Percentiles rank a stretch among this genome's conserved stretches.
Evolutionary conservation across 2,113 vertebrate species (phyloP).

Genomic region (Otolemur garnettii): DNA sequence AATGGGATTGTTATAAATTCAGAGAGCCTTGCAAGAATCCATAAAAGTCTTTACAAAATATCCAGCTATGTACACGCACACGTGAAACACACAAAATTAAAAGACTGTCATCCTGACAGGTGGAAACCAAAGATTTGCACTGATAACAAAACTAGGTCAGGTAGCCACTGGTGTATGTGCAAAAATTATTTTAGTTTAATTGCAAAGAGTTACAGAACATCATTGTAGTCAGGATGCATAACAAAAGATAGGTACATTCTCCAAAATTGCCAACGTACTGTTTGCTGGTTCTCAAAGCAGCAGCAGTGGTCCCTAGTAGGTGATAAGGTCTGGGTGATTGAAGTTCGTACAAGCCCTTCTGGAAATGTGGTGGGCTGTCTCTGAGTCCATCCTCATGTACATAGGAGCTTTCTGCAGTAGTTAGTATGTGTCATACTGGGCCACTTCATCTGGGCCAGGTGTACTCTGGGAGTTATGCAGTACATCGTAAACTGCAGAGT

Average conservation of each 20-base stretch:
- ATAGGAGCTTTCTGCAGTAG: not conserved
- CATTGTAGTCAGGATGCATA: not conserved
- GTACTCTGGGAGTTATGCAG: not conserved
- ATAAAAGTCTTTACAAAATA: not conserved
- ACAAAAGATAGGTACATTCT: not conserved
- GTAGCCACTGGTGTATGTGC: not conserved
- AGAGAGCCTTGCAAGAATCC: not conserved
- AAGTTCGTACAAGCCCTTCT: not conserved
- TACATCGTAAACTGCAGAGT: not conserved
- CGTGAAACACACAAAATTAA: not conserved
- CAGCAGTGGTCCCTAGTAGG: not conserved
- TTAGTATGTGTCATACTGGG: not conserved
- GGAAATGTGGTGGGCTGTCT: not conserved
- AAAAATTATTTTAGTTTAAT: not conserved
- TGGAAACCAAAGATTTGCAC: not conserved
- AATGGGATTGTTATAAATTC: not conserved
- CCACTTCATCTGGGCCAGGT: not conserved
- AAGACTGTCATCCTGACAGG: not conserved
- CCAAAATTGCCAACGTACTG: not conserved
- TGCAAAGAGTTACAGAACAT: not conserved
- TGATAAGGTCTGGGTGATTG: not conserved
- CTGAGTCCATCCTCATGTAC: not conserved
- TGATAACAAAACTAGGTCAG: not conserved
- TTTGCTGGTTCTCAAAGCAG: not conserved
- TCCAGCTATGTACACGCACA: not conserved